Percentiles rank a stretch among this genome's conserved stretches.
Conservation (phyloP, 2,113 vertebrate species). For the Telmatochromis brichardi region DNA sequence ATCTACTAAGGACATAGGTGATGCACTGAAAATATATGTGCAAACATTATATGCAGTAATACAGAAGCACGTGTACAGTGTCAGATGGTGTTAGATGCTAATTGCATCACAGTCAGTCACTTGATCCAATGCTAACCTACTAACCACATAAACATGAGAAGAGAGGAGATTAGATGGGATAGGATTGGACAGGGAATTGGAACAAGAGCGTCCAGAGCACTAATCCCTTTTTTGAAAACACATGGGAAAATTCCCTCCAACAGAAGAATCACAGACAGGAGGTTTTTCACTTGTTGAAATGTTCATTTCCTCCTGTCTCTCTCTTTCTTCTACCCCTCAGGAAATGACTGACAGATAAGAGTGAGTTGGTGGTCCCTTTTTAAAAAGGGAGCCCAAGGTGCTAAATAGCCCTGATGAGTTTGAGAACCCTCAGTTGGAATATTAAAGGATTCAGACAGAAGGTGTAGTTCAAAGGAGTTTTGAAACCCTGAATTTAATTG, state of each 20-base stretch:
- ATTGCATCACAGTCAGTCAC: constrained; percentile 52
- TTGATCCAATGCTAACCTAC: constrained; percentile 50
- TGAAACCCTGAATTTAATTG: constrained; percentile 51
- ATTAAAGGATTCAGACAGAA: constrained; percentile 51
- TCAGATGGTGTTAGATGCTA: constrained; percentile 50
- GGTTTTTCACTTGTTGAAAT: constrained; percentile 10
- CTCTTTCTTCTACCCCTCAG: neutral
- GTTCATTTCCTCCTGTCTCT: constrained; percentile 7
- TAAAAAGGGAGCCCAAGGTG: constrained; percentile 22
- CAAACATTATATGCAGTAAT: neutral
- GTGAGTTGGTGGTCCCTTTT: constrained; percentile 34
- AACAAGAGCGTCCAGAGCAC: constrained; percentile 3
- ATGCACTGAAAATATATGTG: neutral
- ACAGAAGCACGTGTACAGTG: neutral
- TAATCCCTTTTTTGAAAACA: constrained; percentile 50
- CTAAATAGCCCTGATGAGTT: constrained; percentile 41
- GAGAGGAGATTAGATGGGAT: constrained; percentile 40
- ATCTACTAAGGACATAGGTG: neutral
- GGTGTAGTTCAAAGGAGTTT: constrained; percentile 48
- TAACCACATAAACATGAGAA: constrained; percentile 32
- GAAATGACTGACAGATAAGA: constrained; percentile 29
- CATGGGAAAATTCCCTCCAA: constrained; percentile 34
- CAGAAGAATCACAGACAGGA: constrained; percentile 17
- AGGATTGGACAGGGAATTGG: constrained; percentile 30
- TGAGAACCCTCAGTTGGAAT: constrained; percentile 33